Evolutionary conservation across 2,113 vertebrate genomes (phyloP).

Genomic region (Odontesthes bonariensis): DNA sequence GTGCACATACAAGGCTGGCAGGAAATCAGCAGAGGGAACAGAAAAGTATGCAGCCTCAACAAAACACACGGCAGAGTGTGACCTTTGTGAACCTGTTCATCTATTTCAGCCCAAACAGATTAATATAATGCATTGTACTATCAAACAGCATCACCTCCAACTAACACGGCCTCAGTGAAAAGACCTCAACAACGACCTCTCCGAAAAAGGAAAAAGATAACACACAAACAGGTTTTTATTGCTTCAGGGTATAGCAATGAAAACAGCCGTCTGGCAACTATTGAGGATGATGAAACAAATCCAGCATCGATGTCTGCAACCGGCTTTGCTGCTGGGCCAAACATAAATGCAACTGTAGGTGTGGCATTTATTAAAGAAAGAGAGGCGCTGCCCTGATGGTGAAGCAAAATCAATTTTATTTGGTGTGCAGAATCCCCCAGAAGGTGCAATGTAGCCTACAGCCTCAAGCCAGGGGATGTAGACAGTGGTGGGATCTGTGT

Average conservation of each 20-base stretch:
- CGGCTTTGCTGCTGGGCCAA: background rate
- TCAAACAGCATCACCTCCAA: constrained; percentile 10
- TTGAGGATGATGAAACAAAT: constrained; percentile 53
- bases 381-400: constrained; percentile 5
- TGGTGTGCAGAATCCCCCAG: constrained; percentile 4
- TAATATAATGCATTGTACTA: background rate
- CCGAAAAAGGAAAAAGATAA: background rate
- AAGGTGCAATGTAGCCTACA: constrained; percentile 16
- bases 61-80: background rate
- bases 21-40: constrained; percentile 19
- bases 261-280: constrained; percentile 23
- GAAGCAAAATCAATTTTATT: constrained; percentile 43
- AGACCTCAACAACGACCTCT: background rate
- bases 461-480: constrained; percentile 20
- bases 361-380: constrained; percentile 17
- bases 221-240: constrained; percentile 7
- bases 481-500: constrained; percentile 40
- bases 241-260: constrained; percentile 16
- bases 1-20: background rate
- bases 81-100: constrained; percentile 1
- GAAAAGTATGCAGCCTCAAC: background rate
- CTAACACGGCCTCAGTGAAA: constrained; percentile 18
- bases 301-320: constrained; percentile 22
- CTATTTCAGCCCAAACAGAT: background rate
- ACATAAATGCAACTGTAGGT: constrained; percentile 17